These are phyloP conservation scores for Silvanus unidentatus DNA, from an alignment of 2,888 invertebrate genomes.

Conservation along the genomic window DNA sequence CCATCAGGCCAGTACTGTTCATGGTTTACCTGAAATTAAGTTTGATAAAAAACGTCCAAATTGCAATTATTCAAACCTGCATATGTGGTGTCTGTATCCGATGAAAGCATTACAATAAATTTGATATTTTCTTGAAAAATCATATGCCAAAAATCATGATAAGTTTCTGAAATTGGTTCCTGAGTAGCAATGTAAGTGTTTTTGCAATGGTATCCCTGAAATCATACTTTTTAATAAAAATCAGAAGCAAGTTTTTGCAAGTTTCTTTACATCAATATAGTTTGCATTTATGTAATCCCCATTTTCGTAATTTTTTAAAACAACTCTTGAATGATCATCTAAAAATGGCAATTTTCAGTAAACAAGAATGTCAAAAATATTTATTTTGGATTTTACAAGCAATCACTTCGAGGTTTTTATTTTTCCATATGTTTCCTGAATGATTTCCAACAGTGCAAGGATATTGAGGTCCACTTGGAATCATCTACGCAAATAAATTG, in stretches of 20 bases:
- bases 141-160: slow-evolving; percentile 45
- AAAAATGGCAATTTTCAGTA: too few relatives aligned
- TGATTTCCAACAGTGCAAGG: too few relatives aligned
- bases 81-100: slow-evolving; percentile 46
- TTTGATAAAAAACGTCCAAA: too few relatives aligned
- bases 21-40: slow-evolving; percentile 45
- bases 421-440: too few relatives aligned
- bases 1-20: slow-evolving; percentile 51
- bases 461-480: too few relatives aligned
- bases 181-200: slow-evolving; percentile 43
- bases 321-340: slow-evolving; percentile 51
- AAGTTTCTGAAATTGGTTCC: slow-evolving; percentile 38
- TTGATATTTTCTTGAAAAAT: slow-evolving; percentile 48
- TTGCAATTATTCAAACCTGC: too few relatives aligned
- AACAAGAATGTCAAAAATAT: too few relatives aligned
- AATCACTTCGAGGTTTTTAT: too few relatives aligned
- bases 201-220: slow-evolving; percentile 34
- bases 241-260: too few relatives aligned
- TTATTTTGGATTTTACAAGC: too few relatives aligned
- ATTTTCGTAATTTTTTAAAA: slow-evolving; percentile 39
- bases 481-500: too few relatives aligned
- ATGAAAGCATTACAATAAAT: slow-evolving; percentile 50
- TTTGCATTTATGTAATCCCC: slow-evolving; percentile 53
- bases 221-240: not conserved
- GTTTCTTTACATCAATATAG: slow-evolving; percentile 49